Evolutionary conservation across 2,888 invertebrate species (phyloP).

Genomic region (Epistrophe eligans): DNA sequence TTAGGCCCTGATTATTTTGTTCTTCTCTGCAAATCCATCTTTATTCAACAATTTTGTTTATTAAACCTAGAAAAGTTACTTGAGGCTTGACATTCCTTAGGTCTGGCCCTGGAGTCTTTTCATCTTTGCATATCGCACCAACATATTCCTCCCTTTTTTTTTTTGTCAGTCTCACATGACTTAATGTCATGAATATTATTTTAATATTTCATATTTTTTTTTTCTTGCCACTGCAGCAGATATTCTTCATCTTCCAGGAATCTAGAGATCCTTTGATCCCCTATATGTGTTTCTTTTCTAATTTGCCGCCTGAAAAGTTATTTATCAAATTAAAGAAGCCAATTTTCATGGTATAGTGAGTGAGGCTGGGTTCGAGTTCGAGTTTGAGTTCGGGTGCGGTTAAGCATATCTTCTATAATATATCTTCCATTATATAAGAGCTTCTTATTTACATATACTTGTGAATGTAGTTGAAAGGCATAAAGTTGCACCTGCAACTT

Average conservation of each 20-base stretch:
- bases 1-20: no score
- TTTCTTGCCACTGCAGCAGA: constrained; percentile 21
- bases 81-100: background rate
- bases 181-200: constrained; percentile 69
- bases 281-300: constrained; percentile 40
- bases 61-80: no score
- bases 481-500: constrained; percentile 59
- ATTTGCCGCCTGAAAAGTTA: constrained; percentile 61
- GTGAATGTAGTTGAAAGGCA: background rate
- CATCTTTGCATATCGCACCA: constrained; percentile 6
- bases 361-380: no score
- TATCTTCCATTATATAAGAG: background rate
- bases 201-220: constrained; percentile 53
- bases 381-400: constrained; percentile 1
- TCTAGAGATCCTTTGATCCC: constrained; percentile 33
- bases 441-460: background rate
- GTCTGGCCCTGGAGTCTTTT: background rate
- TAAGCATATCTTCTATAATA: background rate
- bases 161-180: constrained; percentile 39
- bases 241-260: background rate
- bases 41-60: no score
- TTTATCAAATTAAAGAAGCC: constrained; percentile 60
- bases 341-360: constrained; percentile 30
- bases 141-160: background rate
- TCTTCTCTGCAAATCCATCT: no score